phyloP scores from a whole-genome alignment of 2,113 vertebrate genomes.

The Sebastes schlegelii region DNA sequence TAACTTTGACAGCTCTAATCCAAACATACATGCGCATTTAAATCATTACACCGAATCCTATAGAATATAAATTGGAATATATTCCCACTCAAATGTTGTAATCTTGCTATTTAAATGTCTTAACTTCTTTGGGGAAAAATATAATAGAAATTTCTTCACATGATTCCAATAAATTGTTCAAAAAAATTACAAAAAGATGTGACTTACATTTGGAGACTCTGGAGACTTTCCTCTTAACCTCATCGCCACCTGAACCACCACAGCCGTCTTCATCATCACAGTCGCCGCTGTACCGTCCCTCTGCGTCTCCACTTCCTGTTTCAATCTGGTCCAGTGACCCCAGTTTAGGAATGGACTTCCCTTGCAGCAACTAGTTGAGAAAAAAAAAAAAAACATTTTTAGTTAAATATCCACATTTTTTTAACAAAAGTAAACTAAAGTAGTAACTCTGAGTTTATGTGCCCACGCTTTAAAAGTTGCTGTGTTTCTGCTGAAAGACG shows the following conservation, averaged over 20 bases:
- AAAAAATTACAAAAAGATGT: not conserved
- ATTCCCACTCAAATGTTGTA: not conserved
- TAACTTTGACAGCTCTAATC: too few species aligned
- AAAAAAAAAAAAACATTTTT: not conserved
- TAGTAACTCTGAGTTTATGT: not conserved
- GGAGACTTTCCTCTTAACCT: conserved; percentile 74
- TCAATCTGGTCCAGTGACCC: conserved; percentile 84
- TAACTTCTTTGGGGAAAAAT: not conserved
- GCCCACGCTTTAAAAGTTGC: not conserved
- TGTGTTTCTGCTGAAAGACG: not conserved
- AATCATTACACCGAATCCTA: not conserved
- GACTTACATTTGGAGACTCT: conserved; percentile 88
- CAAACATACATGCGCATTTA: not conserved
- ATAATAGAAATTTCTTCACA: not conserved
- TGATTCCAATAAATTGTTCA: not conserved
- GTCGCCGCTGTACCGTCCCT: conserved; percentile 86
- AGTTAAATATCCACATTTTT: not conserved
- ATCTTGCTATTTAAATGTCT: not conserved
- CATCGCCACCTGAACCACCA: conserved; percentile 85
- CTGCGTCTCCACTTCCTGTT: conserved; percentile 84
- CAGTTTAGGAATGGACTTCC: conserved; percentile 85
- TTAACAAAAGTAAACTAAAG: not conserved
- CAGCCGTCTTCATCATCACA: conserved; percentile 93
- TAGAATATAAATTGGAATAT: not conserved
- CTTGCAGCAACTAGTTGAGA: conserved; percentile 85